Evolutionary conservation across 2,113 vertebrate genomes (phyloP), one percentile per base, ranked within the genome.

Genomic region (Ahaetulla prasina): DNA sequence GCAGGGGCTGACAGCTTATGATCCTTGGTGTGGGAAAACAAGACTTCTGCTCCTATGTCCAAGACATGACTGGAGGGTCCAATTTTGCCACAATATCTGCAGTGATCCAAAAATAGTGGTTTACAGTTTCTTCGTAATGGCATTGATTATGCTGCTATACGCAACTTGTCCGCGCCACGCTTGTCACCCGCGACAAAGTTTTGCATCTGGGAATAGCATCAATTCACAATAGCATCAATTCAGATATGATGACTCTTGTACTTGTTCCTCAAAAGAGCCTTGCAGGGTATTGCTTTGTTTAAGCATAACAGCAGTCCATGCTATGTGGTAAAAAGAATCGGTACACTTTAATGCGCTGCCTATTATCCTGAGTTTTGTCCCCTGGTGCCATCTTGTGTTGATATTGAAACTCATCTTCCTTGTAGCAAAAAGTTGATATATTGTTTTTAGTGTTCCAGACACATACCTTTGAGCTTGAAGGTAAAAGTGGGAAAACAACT

Each of bases 381-480:
- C 96, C 94, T 95, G 97, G 95, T 93, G 97, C 97, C 97, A 96
- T 91, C 98, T 97, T 97, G 97, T 97, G 97, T 97, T 74, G 45
- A 93, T 89, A 50, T 8, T 23, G 0, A 1, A 89, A 8, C 68
- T 25, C 3, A 47, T 39, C 53, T 60, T 85, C 30, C 92, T 50
- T 52, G 53, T 89, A n/a, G 74, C 68, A 80, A 80, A 80, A 80
- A 80, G 68, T 80, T 43, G 18, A 4, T 74, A 16, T 68, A 2
- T 35, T 50, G 23, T 85, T 45, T 74, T n/a, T n/a, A 50, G 12
- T 49, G 27, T 47, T 92, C 22, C 39, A 23, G 20, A 39, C 43
- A 12, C 27, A 74, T 43, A 20, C 8, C 30, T 63, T 25, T 1
- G 11, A 27, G 9, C 4, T 53, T 52, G n/a, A 20, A 23, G 45